Evolutionary conservation across 2,113 vertebrate species (phyloP).

Genomic region (Chiloscyllium plagiosum): DNA sequence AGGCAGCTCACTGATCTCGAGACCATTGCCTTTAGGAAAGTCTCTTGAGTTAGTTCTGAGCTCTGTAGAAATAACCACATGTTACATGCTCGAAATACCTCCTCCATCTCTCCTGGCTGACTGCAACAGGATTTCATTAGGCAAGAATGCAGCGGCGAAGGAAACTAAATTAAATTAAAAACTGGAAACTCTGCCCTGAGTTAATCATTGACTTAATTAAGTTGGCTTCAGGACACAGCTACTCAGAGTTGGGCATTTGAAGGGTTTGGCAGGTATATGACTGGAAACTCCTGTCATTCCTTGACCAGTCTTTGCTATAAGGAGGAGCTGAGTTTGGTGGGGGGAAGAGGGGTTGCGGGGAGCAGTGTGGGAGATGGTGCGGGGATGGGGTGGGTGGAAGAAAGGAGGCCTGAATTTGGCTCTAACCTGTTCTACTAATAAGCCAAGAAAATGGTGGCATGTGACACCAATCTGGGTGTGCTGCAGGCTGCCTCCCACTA

Average conservation of each 20-base stretch:
- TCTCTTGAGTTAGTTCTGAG: not conserved
- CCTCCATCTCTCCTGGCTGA: not conserved
- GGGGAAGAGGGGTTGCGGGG: not conserved
- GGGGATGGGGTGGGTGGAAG: not conserved
- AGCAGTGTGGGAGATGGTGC: too few relatives aligned
- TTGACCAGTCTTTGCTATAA: not conserved
- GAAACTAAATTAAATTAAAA: not conserved
- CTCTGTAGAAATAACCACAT: not conserved
- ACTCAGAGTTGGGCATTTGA: not conserved
- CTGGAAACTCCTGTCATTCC: not conserved
- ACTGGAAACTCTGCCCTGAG: not conserved
- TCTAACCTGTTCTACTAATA: not conserved
- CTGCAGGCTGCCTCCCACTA: conserved; percentile 54
- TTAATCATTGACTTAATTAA: not conserved
- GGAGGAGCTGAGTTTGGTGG: conserved; percentile 1
- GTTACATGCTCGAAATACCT: not conserved
- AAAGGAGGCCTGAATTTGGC: not conserved
- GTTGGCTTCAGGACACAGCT: not conserved
- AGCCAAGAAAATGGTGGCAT: conserved; percentile 51
- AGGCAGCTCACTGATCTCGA: not conserved
- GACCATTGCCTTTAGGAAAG: not conserved
- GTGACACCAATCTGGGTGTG: conserved; percentile 54
- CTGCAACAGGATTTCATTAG: not conserved
- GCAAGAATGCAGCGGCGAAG: not conserved
- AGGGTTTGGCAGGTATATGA: conserved; percentile 34